Base-by-base conservation (phyloP, 2,888 invertebrate genomes). In the Cordilura impudica region DNA sequence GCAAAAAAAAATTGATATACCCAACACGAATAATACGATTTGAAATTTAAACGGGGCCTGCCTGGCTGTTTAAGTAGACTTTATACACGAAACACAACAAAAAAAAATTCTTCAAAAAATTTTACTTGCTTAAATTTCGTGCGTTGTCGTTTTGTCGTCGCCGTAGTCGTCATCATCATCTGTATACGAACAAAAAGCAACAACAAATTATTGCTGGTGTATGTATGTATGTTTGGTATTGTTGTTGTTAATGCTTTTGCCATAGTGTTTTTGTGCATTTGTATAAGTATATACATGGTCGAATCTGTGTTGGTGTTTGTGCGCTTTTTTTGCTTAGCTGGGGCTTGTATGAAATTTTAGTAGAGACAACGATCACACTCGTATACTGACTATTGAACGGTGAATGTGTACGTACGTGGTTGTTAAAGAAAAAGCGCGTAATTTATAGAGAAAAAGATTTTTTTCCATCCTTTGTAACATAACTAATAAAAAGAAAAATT, bases 341-440 rank as follows among this genome's bases (percentile, higher is more conserved):
- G 69, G 79, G 79, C 79, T 75, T 75, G 63, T 79, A 75, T 79
- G 71, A 79, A 79, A 67, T 79, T 77, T 63, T 51, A 75, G 79
- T 61, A 58, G 86, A 85, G 85, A 86, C 86, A 85, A 85, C 87
- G 89, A 88, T 88, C 89, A 88, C 88, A 88, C 87, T 88, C 88
- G 88, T 85, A 87, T 87, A 86, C 71, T 66, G 75, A 67, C 70
- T 67, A 72, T 79, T 75, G 71, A 58, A 75, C 79, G 67, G 79
- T 72, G 51, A 75, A 79, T 72, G 75, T 79, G 71, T 63, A 75
- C 67, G 71, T 71, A 67, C 71, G 79, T 72, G 67, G 53, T 76
- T 65, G 56, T 47, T 16, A 43, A 54, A 58, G 29, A 51, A 61
- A 31, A 79, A 75, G 54, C 80, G 67, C 60, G 53, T 72, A 72